Base-by-base conservation (phyloP, 2,888 invertebrate genomes). In the Drymonia ruficornis region DNA sequence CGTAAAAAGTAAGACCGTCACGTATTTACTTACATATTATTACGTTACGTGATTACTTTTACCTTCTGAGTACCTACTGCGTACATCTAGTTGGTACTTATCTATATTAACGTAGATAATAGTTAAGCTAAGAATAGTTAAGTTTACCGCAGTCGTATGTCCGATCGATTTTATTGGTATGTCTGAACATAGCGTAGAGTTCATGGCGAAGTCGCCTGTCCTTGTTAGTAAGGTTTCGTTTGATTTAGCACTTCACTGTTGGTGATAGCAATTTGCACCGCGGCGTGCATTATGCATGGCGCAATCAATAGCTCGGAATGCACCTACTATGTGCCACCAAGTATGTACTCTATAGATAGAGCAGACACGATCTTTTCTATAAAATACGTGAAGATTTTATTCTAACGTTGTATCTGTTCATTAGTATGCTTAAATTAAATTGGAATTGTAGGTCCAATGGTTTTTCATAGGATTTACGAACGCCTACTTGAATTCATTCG, bases 181-280 rank as follows among this genome's bases (percentile, higher is more conserved):
- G 40, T 16, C n/a, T 15, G 40, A 6, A 40, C 11, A 38, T 38
- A 7, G 3, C 15, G 43, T 43, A 43, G 59, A 65, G 66, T 68
- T 69, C 59, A 66, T 56, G 63, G 70, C 47, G 46, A 61, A 34
- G 38, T 54, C 16, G 31, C 38, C 18, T 58, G 65, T 53, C 70
- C 69, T 70, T 60, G 53, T 59, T 50, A 45, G 36, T 43, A 53
- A 61, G 50, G 55, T 56, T 50, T 60, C 34, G 16, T 53, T 23
- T 59, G 42, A 55, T 40, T 59, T 62, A 65, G 49, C 59, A 57
- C 57, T 63, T 64, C 52, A 46, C 18, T 58, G 55, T 70, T 65
- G 29, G 55, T 54, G 40, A 55, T 61, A 58, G 59, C 68, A 68
- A 70, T 71, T 68, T 59, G 36, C 66, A 59, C 45, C 42, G 45